Conservation (phyloP, 2,888 invertebrate species). For the Leptinotarsa haldemani region DNA sequence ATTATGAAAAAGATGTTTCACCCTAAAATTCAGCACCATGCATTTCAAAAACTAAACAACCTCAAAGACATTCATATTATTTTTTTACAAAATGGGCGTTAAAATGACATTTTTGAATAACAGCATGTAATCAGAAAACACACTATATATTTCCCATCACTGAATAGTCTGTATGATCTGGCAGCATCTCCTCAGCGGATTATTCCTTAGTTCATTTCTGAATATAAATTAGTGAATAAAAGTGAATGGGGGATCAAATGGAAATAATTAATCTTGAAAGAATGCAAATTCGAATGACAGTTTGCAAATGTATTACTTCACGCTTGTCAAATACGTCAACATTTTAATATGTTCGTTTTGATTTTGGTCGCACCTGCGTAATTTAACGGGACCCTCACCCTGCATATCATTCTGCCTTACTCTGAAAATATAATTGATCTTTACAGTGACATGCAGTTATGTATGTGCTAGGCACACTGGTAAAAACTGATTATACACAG, state of each 20-base stretch:
- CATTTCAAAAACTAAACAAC: too few relatives aligned
- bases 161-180: too few relatives aligned
- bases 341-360: background rate
- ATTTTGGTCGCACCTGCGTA: background rate
- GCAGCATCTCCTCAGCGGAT: too few relatives aligned
- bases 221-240: too few relatives aligned
- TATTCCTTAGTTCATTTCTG: too few relatives aligned
- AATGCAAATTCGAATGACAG: slow-evolving; percentile 6
- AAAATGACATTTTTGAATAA: too few relatives aligned
- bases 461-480: background rate
- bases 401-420: background rate
- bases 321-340: background rate
- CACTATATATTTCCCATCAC: too few relatives aligned
- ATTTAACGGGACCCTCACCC: background rate
- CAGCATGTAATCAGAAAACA: too few relatives aligned
- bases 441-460: background rate
- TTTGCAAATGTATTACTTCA: background rate
- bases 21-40: too few relatives aligned
- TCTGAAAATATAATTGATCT: slow-evolving; percentile 1
- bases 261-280: background rate
- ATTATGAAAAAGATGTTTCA: too few relatives aligned
- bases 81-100: too few relatives aligned
- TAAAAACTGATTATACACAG: background rate
- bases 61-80: too few relatives aligned
- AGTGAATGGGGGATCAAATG: background rate